Conservation (phyloP, 2,113 vertebrate species). For the Empidonax alnorum region DNA sequence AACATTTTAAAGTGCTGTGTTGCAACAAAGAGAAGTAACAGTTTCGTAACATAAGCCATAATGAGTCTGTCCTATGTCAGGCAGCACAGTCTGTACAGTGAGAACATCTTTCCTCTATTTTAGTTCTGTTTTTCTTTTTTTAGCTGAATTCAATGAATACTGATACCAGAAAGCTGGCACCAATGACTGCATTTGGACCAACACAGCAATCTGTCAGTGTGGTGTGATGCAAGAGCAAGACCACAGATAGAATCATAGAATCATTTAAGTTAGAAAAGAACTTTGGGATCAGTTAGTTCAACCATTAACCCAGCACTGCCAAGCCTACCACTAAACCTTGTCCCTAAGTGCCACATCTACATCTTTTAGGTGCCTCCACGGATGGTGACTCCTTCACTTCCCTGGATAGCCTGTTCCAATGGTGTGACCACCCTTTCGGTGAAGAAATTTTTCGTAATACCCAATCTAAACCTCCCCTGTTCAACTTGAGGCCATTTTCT, state of each 20-base stretch:
- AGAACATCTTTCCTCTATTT: background rate
- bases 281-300: background rate
- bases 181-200: background rate
- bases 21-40: background rate
- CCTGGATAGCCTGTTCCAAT: background rate
- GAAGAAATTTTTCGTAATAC: background rate
- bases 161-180: background rate
- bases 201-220: background rate
- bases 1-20: background rate
- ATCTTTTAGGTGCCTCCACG: background rate
- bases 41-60: accelerated
- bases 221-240: background rate
- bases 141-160: background rate
- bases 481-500: background rate
- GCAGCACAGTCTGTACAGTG: background rate
- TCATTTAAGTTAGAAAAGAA: background rate
- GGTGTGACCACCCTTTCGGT: background rate
- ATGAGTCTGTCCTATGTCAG: background rate
- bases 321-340: background rate
- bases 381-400: background rate
- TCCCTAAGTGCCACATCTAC: background rate
- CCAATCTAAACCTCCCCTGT: background rate
- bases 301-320: background rate
- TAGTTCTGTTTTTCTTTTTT: background rate
- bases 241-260: background rate